phyloP scores from a whole-genome alignment of 2,888 invertebrate species.

The Xylota segnis region DNA sequence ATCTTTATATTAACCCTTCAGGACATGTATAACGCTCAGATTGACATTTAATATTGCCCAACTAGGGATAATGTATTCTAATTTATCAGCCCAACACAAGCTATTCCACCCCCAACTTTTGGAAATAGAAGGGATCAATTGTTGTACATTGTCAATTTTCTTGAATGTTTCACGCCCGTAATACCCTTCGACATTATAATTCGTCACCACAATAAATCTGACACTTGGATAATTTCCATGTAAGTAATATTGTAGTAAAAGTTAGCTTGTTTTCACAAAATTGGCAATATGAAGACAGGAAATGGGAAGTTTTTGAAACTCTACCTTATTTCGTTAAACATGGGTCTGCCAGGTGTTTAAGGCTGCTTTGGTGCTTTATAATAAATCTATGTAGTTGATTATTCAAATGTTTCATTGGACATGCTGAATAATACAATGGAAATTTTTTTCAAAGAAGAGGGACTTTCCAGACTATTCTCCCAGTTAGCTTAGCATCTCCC shows the following conservation, averaged over 20 bases:
- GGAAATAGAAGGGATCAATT: conserved; percentile 8
- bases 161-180: conserved; percentile 14
- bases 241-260: conserved; percentile 26
- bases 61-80: conserved; percentile 38
- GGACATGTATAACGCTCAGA: background rate
- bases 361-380: no score
- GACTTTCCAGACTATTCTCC: no score
- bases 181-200: conserved; percentile 23
- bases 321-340: background rate
- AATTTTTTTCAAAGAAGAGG: no score
- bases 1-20: background rate
- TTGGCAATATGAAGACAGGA: background rate
- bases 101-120: background rate
- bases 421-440: no score
- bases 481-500: no score
- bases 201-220: conserved; percentile 24
- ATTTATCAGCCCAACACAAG: conserved; percentile 4
- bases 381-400: no score
- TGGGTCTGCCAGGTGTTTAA: conserved; percentile 1
- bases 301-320: background rate
- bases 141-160: conserved; percentile 28
- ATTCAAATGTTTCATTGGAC: no score
- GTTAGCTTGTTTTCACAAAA: conserved; percentile 13
- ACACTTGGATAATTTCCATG: conserved; percentile 30
- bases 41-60: conserved; percentile 26